Conservation (phyloP, 2,797 vertebrate species). For the Cossypha caffra region DNA sequence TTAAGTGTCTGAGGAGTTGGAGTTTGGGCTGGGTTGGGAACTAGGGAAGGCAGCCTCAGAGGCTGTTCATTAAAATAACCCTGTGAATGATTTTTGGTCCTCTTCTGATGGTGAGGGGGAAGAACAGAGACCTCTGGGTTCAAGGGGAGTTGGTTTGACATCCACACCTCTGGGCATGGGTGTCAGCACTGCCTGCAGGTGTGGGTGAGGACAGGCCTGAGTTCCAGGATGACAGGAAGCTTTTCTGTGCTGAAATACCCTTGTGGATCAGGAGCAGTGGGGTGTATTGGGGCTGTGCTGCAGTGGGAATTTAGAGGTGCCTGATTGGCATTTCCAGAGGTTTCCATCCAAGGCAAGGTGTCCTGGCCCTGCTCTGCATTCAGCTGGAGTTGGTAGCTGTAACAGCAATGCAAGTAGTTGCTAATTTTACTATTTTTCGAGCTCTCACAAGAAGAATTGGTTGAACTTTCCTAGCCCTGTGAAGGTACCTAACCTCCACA, state of each 20-base stretch:
- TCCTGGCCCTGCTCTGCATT: neutral
- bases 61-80: neutral
- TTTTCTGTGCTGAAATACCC: neutral
- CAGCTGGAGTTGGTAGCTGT: neutral
- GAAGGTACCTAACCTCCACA: neutral
- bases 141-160: neutral
- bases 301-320: neutral
- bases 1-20: neutral
- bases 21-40: neutral
- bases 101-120: neutral
- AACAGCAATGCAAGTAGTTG: neutral
- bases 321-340: neutral
- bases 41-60: neutral
- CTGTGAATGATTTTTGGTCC: neutral
- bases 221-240: neutral
- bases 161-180: fast-evolving
- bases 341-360: fast-evolving
- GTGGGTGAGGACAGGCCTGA: neutral
- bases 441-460: neutral
- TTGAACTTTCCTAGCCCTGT: neutral
- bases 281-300: fast-evolving
- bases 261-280: neutral
- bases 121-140: neutral
- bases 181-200: fast-evolving
- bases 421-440: neutral